phyloP scores from a whole-genome alignment of 2,797 vertebrate species.

The Pempheris klunzingeri region DNA sequence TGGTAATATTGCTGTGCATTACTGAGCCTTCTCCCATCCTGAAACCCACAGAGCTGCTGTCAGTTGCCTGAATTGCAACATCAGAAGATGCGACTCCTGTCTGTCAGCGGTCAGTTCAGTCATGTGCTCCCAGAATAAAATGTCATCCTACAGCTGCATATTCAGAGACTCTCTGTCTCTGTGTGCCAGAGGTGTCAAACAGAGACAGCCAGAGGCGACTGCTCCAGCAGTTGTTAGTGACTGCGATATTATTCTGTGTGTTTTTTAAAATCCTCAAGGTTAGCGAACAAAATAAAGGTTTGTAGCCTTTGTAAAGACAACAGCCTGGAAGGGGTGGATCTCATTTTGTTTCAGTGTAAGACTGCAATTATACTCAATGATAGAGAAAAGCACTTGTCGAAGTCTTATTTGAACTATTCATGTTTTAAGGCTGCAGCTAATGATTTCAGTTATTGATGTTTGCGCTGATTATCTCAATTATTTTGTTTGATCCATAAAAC shows the following conservation, averaged over 20 bases:
- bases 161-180: background rate
- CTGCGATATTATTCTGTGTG: background rate
- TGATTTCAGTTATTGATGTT: background rate
- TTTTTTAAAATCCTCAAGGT: background rate
- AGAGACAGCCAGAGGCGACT: background rate
- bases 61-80: background rate
- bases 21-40: background rate
- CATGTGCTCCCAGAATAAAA: slow-evolving; percentile 9
- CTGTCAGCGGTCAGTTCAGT: slow-evolving; percentile 2
- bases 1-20: background rate
- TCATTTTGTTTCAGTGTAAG: background rate
- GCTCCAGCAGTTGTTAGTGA: slow-evolving; percentile 12
- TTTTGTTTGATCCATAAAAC: background rate
- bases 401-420: background rate
- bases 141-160: background rate
- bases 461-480: background rate
- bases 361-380: background rate
- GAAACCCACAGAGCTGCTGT: slow-evolving; percentile 7
- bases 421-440: background rate
- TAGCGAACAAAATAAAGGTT: background rate
- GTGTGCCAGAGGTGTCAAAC: slow-evolving; percentile 7
- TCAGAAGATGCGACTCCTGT: slow-evolving; percentile 2
- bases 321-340: background rate
- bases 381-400: background rate
- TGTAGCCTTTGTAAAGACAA: background rate